Conservation (phyloP, 30 jellyfish, hydroid and myxozoan genomes). For the Clytia hemisphaerica region DNA sequence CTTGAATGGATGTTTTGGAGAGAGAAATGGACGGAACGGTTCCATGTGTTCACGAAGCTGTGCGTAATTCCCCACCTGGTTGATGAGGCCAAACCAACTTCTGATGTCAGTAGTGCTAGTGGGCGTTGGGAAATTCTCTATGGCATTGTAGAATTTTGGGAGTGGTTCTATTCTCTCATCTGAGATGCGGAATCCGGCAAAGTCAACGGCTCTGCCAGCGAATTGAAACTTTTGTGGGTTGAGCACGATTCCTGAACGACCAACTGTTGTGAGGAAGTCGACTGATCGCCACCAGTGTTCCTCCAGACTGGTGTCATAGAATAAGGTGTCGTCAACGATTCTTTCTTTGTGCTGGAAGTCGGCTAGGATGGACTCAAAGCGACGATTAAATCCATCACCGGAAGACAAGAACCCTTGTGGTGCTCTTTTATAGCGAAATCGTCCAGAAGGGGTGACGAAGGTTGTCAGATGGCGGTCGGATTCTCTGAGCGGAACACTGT, state of each 20-base stretch:
- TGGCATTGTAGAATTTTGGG: slow-evolving; percentile 5
- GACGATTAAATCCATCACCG: slow-evolving; percentile 42
- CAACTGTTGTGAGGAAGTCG: slow-evolving; percentile 1
- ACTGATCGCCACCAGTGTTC: background rate
- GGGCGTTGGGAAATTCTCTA: slow-evolving; percentile 27
- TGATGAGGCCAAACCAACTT: slow-evolving; percentile 40
- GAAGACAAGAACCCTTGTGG: slow-evolving; percentile 13
- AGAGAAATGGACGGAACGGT: slow-evolving; percentile 25
- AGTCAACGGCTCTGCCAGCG: background rate
- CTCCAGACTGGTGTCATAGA: background rate
- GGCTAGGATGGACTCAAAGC: slow-evolving; percentile 21
- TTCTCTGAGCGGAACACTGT: background rate
- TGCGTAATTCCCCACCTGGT: slow-evolving; percentile 26
- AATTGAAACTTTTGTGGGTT: slow-evolving; percentile 5
- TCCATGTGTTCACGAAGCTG: slow-evolving; percentile 13
- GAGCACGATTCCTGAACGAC: slow-evolving; percentile 2
- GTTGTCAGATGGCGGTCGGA: background rate
- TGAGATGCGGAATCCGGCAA: slow-evolving; percentile 1
- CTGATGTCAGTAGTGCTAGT: slow-evolving; percentile 4
- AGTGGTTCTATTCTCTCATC: background rate
- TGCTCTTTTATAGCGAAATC: slow-evolving; percentile 6
- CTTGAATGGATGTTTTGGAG: slow-evolving; percentile 19
- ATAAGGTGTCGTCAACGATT: slow-evolving; percentile 1
- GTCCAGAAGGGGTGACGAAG: slow-evolving; percentile 1
- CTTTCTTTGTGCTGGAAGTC: background rate